Conservation (phyloP, 1,140 invertebrate genomes). For the Diploscapter pachys region DNA sequence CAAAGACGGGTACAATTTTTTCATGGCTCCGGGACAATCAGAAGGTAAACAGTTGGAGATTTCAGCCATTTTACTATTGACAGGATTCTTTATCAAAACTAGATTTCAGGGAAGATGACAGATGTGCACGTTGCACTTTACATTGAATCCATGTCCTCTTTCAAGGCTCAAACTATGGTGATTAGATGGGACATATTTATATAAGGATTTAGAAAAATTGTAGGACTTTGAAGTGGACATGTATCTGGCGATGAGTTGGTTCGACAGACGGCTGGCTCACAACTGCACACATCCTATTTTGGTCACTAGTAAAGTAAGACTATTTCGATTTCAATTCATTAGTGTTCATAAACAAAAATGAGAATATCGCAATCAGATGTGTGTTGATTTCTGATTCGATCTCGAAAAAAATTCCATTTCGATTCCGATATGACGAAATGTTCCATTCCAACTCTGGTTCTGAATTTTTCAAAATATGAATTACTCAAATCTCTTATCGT, state of each 20-base stretch:
- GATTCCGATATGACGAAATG: no score
- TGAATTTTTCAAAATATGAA: constrained; percentile 21
- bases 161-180: constrained; percentile 56
- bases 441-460: no score
- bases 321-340: constrained; percentile 27
- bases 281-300: constrained; percentile 58
- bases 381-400: no score
- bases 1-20: constrained; percentile 55
- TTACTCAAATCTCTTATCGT: constrained; percentile 1
- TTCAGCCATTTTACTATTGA: constrained; percentile 12
- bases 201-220: no score
- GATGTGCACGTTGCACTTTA: constrained; percentile 55
- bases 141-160: constrained; percentile 58
- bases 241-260: constrained; percentile 58
- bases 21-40: constrained; percentile 53
- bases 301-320: constrained; percentile 49
- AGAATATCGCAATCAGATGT: no score
- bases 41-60: constrained; percentile 34
- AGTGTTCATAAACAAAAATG: no score
- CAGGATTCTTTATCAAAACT: not conserved
- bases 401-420: no score
- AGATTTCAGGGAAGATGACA: constrained; percentile 44
- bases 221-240: constrained; percentile 56
- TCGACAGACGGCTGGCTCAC: constrained; percentile 53
- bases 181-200: no score